These are phyloP conservation scores for Dasypogon diadema DNA, from an alignment of 2,888 invertebrate species.

Conservation along the genomic window DNA sequence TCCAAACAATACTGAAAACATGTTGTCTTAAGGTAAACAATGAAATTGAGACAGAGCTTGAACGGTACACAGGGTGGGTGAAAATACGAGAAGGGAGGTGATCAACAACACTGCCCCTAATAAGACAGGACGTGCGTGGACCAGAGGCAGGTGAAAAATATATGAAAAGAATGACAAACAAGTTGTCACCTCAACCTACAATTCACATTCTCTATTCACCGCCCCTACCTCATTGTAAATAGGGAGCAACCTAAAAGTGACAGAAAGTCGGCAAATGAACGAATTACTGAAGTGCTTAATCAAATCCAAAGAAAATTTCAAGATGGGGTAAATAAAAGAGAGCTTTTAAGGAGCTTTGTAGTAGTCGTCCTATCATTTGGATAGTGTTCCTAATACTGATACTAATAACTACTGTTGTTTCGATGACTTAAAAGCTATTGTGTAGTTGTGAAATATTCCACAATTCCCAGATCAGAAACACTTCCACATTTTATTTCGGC, in stretches of 20 bases:
- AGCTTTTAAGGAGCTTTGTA: constrained; percentile 12
- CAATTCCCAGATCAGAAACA: constrained; percentile 6
- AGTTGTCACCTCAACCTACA: constrained; percentile 29
- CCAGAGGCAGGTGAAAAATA: constrained; percentile 6
- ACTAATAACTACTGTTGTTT: neutral
- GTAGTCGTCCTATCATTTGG: neutral
- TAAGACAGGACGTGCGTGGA: neutral
- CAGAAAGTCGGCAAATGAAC: constrained; percentile 17
- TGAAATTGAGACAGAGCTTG: constrained; percentile 28
- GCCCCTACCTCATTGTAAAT: neutral
- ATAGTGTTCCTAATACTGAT: too few relatives aligned
- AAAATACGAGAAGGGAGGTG: too few relatives aligned
- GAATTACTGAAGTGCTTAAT: constrained; percentile 27
- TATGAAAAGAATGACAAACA: constrained; percentile 3
- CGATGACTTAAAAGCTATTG: neutral
- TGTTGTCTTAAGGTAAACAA: constrained; percentile 27
- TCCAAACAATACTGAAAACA: constrained; percentile 30
- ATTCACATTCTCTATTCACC: constrained; percentile 12
- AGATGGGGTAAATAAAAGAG: constrained; percentile 1
- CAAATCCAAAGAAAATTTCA: constrained; percentile 25
- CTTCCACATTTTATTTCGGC: neutral
- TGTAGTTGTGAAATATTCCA: neutral
- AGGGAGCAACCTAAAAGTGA: neutral
- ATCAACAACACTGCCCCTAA: too few relatives aligned
- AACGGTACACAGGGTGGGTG: neutral